A percentile compares a stretch with the other conserved stretches of the same genome.
Evolutionary conservation across 2,888 invertebrate species (phyloP).

Genomic region (Deroplatys truncata): DNA sequence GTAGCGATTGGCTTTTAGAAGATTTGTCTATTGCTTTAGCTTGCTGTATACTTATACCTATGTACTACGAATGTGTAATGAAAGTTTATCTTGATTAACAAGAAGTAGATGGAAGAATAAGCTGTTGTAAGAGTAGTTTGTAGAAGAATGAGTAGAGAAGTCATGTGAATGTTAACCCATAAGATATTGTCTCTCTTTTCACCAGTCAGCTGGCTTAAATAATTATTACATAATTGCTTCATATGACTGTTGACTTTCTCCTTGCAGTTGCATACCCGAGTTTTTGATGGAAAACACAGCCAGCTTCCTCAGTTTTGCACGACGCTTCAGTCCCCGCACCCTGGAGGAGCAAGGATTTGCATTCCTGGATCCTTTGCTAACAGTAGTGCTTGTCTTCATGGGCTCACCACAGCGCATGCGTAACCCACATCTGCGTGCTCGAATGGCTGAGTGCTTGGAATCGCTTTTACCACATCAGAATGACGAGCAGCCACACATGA

Average conservation of each 20-base stretch:
- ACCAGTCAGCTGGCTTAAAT: too few relatives aligned
- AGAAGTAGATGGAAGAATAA: too few relatives aligned
- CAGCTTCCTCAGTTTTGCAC: conserved; percentile 71
- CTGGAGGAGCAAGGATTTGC: conserved; percentile 64
- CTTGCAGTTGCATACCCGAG: conserved; percentile 79
- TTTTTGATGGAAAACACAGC: conserved; percentile 84
- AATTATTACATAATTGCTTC: neutral
- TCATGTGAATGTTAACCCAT: too few relatives aligned
- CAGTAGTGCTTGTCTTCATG: conserved; percentile 83
- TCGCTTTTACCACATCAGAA: conserved; percentile 72
- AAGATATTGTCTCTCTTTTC: too few relatives aligned
- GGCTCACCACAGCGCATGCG: conserved; percentile 74
- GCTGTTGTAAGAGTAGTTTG: too few relatives aligned
- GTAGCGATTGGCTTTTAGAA: too few relatives aligned
- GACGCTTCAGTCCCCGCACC: conserved; percentile 57
- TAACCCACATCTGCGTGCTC: conserved; percentile 90
- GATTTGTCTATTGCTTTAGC: too few relatives aligned
- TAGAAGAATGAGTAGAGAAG: too few relatives aligned
- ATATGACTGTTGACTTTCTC: neutral
- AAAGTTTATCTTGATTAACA: too few relatives aligned
- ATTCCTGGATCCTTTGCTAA: conserved; percentile 64
- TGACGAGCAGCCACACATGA: conserved; percentile 50
- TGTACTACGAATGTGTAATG: too few relatives aligned
- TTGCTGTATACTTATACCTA: too few relatives aligned
- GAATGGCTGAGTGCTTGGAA: conserved; percentile 85